Evolutionary conservation across 2,888 invertebrate species (phyloP).

Genomic region (Corbicula japonica): DNA sequence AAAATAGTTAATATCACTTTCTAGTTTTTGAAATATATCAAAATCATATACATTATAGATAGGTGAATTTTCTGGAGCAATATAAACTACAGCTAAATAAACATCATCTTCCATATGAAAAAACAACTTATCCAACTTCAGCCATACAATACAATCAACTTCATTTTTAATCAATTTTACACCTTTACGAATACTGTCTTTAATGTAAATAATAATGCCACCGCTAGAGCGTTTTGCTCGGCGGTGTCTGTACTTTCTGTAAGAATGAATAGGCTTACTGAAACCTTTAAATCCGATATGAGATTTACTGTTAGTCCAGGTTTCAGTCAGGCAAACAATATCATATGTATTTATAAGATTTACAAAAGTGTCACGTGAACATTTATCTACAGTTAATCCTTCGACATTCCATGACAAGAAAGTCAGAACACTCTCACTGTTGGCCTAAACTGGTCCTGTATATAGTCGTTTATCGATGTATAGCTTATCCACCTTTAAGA

Average conservation of each 20-base stretch:
- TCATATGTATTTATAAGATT: not conserved
- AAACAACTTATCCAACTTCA: constrained; percentile 3
- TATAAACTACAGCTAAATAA: constrained; percentile 1
- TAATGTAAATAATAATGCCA: constrained; percentile 16
- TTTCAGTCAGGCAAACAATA: constrained; percentile 20
- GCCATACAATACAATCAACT: constrained; percentile 21
- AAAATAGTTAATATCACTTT: not conserved
- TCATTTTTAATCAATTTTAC: no score
- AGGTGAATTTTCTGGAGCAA: constrained; percentile 9
- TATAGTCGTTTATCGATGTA: constrained; percentile 31
- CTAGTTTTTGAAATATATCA: no score
- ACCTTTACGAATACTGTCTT: constrained; percentile 12
- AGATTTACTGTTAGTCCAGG: constrained; percentile 12
- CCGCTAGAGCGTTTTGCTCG: constrained; percentile 17
- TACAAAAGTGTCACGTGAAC: not conserved
- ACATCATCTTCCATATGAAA: constrained; percentile 3
- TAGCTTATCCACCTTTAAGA: no score
- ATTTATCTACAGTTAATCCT: constrained; percentile 5
- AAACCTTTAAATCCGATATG: not conserved
- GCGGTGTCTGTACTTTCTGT: not conserved
- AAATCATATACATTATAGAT: not conserved
- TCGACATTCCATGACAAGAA: constrained; percentile 27
- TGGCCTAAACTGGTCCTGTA: constrained; percentile 3
- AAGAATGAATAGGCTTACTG: constrained; percentile 20
- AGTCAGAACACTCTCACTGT: constrained; percentile 14